A percentile compares a stretch with the other conserved stretches of the same genome.
Conservation (phyloP, 2,113 vertebrate species). For the Eulemur rufifrons region DNA sequence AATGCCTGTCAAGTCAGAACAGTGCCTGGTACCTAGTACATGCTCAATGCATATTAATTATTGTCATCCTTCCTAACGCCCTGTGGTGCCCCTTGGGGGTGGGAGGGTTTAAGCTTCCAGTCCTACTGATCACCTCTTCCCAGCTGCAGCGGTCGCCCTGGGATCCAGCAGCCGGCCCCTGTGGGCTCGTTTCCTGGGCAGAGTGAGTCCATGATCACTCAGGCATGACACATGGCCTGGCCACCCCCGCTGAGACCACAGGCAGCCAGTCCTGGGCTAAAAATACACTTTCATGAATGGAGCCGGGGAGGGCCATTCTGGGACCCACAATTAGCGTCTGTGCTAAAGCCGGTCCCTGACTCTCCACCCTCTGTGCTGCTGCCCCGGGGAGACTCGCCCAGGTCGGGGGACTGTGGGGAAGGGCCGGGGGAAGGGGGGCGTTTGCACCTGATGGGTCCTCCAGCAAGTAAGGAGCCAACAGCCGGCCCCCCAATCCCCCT, state of each 20-base stretch:
- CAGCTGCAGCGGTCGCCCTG: not conserved
- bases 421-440: fast-evolving
- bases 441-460: not conserved
- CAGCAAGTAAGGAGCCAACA: not conserved
- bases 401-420: not conserved
- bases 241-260: constrained; percentile 20
- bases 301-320: not conserved
- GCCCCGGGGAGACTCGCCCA: not conserved
- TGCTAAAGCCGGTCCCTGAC: not conserved
- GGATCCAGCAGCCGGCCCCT: not conserved
- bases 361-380: not conserved
- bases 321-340: constrained; percentile 39
- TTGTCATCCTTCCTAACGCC: fast-evolving
- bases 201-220: constrained; percentile 53
- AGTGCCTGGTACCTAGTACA: too few species aligned
- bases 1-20: not conserved
- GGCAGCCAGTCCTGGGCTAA: constrained; percentile 52
- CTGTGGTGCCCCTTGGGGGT: fast-evolving
- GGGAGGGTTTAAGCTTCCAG: not conserved
- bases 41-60: fast-evolving
- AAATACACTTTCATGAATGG: constrained; percentile 71
- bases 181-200: constrained; percentile 47
- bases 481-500: not conserved
- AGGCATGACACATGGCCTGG: constrained; percentile 69
- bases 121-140: not conserved